phyloP scores from a whole-genome alignment of 2,113 vertebrate genomes.

The Oreochromis tanganicae region DNA sequence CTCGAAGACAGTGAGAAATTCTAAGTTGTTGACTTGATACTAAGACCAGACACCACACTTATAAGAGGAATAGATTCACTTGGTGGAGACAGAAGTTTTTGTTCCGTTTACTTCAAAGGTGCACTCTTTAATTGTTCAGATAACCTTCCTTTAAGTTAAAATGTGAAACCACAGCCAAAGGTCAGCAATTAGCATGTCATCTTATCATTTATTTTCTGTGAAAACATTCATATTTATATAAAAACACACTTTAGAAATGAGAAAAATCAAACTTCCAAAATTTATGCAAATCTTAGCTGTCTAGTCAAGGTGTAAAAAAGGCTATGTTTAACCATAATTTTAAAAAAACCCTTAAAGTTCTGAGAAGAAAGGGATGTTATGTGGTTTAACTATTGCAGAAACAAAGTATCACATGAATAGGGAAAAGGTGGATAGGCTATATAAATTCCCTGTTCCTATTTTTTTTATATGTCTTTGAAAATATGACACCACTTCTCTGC shows the following conservation, averaged over 20 bases:
- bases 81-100: neutral
- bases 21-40: neutral
- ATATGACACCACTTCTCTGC: neutral
- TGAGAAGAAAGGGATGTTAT: neutral
- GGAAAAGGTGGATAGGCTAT: neutral
- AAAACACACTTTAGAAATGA: neutral
- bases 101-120: neutral
- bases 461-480: neutral
- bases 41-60: neutral
- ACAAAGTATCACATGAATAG: neutral
- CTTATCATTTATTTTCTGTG: neutral
- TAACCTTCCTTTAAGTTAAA: neutral
- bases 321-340: neutral
- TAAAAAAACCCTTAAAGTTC: neutral
- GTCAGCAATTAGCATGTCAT: neutral
- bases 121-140: neutral
- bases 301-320: neutral
- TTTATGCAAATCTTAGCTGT: neutral
- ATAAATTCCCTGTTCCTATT: neutral
- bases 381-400: neutral
- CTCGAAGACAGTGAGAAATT: neutral
- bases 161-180: neutral
- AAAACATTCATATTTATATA: neutral
- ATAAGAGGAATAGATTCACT: neutral
- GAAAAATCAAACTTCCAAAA: fast-evolving